A percentile compares a stretch with the other conserved stretches of the same genome.
These are phyloP conservation scores for Saccopteryx bilineata DNA, from an alignment of 2,113 vertebrate genomes.

Conservation along the genomic window DNA sequence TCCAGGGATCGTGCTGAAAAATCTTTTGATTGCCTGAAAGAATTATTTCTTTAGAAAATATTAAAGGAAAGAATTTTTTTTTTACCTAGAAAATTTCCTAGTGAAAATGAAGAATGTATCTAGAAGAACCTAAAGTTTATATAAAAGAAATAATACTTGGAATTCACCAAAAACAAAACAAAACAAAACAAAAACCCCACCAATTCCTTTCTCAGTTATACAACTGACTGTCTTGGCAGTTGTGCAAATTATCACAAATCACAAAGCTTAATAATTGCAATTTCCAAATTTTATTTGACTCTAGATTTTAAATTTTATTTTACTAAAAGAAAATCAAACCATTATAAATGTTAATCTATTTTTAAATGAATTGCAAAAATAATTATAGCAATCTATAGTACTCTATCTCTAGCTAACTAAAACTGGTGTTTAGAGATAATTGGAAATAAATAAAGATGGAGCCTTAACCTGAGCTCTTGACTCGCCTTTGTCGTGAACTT, in stretches of 20 bases:
- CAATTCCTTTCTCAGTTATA: not conserved
- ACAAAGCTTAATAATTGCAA: not conserved
- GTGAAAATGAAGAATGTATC: not conserved
- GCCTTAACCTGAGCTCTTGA: not conserved
- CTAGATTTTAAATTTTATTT: not conserved
- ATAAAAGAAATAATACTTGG: conserved; percentile 23
- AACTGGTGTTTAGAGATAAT: not conserved
- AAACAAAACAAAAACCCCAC: not conserved
- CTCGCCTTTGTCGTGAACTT: not conserved
- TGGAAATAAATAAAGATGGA: not conserved
- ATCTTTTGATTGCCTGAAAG: not conserved
- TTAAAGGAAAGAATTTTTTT: not conserved
- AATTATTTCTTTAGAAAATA: conserved; percentile 53
- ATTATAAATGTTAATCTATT: not conserved
- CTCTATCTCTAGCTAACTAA: not conserved
- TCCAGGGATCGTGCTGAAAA: not conserved
- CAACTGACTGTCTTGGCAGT: not conserved
- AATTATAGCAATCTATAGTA: not conserved
- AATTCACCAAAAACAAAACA: not conserved
- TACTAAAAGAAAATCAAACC: not conserved
- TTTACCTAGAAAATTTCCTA: not conserved
- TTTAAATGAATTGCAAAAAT: conserved; percentile 17
- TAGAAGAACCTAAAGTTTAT: not conserved
- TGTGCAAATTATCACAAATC: not conserved
- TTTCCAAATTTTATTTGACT: conserved; percentile 25